Evolutionary conservation across 2,888 invertebrate species (phyloP).

Genomic region (Cryptocephalus moraei): DNA sequence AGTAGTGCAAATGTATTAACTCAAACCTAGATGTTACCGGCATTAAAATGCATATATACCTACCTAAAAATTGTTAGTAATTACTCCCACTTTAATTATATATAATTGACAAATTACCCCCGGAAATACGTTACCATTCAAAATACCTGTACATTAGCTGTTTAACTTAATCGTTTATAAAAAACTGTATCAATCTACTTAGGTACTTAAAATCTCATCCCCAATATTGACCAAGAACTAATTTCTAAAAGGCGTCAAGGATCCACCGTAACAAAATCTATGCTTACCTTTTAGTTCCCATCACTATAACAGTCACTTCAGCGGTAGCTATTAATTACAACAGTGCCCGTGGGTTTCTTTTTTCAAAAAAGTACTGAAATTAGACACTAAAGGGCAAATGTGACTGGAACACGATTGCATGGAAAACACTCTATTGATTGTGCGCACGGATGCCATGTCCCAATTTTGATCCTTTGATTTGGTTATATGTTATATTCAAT

Average conservation of each 20-base stretch:
- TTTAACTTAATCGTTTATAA: no score
- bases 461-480: neutral
- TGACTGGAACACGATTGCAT: neutral
- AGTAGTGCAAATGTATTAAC: neutral
- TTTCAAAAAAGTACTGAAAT: neutral
- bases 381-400: constrained; percentile 1
- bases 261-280: neutral
- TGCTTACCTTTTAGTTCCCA: constrained; percentile 29
- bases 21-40: neutral
- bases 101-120: no score
- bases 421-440: neutral
- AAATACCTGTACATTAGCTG: no score
- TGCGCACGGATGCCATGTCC: neutral
- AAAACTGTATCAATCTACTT: no score
- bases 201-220: no score
- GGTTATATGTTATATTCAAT: no score
- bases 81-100: no score
- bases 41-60: no score
- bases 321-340: constrained; percentile 14
- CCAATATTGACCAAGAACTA: neutral
- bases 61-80: no score
- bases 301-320: constrained; percentile 6
- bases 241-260: neutral
- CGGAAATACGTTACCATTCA: no score
- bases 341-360: constrained; percentile 5